Conservation (phyloP, 2,888 invertebrate species). For the Vesta saturnalis region DNA sequence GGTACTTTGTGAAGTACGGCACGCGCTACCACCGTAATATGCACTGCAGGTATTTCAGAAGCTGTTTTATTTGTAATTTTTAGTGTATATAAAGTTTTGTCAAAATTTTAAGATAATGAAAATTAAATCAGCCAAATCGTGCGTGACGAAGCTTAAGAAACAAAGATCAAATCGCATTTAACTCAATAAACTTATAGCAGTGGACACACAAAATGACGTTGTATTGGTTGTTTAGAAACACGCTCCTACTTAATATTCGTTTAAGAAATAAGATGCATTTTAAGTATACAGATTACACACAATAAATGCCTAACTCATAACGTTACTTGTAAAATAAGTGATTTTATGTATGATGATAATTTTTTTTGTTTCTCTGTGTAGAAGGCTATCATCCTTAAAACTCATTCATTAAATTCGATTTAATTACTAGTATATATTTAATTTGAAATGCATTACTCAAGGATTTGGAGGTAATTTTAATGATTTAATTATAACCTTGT, state of each 20-base stretch:
- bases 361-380: no score
- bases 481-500: background rate
- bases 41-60: background rate
- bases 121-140: slow-evolving; percentile 36
- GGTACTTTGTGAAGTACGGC: slow-evolving; percentile 37
- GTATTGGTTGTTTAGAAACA: slow-evolving; percentile 47
- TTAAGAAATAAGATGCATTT: slow-evolving; percentile 49
- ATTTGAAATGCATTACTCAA: no score
- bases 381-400: no score
- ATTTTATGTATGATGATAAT: background rate
- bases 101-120: slow-evolving; percentile 16
- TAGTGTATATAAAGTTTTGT: no score
- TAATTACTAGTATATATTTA: no score
- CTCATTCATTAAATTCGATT: no score
- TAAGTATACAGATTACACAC: slow-evolving; percentile 45
- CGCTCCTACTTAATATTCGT: slow-evolving; percentile 50
- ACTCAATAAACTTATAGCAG: slow-evolving; percentile 46
- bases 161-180: slow-evolving; percentile 44
- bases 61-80: no score
- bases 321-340: background rate
- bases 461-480: background rate
- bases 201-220: slow-evolving; percentile 45
- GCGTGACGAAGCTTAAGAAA: slow-evolving; percentile 44
- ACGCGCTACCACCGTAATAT: slow-evolving; percentile 37
- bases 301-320: slow-evolving; percentile 22